A percentile compares a stretch with the other conserved stretches of the same genome.
Conservation (phyloP, 2,113 vertebrate genomes). For the Solenodon paradoxus region DNA sequence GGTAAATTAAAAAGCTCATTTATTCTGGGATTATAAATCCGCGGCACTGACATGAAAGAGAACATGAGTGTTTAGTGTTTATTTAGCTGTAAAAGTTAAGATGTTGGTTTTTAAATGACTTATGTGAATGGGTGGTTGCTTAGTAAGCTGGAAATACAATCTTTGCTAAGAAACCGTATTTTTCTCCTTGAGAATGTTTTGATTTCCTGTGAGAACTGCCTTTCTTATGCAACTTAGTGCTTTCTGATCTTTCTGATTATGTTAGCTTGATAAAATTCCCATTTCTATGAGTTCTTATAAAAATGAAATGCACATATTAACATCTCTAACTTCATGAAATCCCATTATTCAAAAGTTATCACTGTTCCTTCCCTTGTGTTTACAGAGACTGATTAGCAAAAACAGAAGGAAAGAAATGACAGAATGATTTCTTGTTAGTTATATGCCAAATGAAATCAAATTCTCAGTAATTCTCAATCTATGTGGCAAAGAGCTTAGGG, state of each 20-base stretch:
- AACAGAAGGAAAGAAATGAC: background rate
- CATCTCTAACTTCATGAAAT: constrained; percentile 35
- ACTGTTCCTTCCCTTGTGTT: background rate
- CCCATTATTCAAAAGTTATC: background rate
- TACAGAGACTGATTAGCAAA: background rate
- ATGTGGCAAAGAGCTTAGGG: background rate
- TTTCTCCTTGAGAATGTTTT: background rate
- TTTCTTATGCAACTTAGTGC: too few relatives aligned
- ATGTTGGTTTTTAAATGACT: constrained; percentile 52
- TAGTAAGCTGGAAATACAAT: constrained; percentile 12
- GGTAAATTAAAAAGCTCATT: constrained; percentile 24
- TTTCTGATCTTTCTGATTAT: background rate
- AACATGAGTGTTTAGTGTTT: background rate
- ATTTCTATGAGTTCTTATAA: background rate
- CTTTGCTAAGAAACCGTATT: constrained; percentile 35
- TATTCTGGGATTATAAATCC: constrained; percentile 37
- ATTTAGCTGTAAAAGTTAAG: constrained; percentile 62
- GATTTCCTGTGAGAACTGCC: constrained; percentile 52
- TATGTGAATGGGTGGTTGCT: background rate
- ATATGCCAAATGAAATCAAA: background rate
- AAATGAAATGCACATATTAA: background rate
- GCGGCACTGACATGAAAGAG: background rate
- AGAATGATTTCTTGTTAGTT: background rate
- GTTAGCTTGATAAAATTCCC: constrained; percentile 4
- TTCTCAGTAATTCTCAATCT: background rate